Evolutionary conservation across 2,113 vertebrate species (phyloP).

Genomic region (Hoplias malabaricus): DNA sequence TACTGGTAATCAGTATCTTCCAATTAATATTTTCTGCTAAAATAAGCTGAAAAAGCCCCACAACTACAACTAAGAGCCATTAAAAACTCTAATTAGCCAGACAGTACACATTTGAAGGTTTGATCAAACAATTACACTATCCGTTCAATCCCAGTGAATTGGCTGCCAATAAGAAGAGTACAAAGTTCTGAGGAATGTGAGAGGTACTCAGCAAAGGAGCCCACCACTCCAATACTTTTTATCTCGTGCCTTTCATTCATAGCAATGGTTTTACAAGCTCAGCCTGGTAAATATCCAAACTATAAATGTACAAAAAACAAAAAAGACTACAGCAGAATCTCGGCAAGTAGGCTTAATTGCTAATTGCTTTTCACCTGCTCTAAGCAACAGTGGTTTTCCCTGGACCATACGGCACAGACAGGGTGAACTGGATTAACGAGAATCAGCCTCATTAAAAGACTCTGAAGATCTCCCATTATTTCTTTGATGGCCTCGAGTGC

Average conservation of each 20-base stretch:
- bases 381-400: slow-evolving; percentile 24
- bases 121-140: slow-evolving; percentile 34
- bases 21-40: neutral
- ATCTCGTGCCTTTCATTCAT: slow-evolving; percentile 25
- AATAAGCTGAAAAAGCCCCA: neutral
- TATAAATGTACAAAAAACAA: neutral
- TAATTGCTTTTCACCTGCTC: slow-evolving; percentile 63
- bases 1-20: slow-evolving; percentile 1
- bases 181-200: slow-evolving; percentile 20
- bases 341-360: slow-evolving; percentile 43
- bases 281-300: slow-evolving; percentile 26
- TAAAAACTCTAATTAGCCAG: slow-evolving; percentile 27
- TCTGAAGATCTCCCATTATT: slow-evolving; percentile 49
- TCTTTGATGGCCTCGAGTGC: slow-evolving; percentile 54
- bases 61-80: neutral
- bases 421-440: slow-evolving; percentile 50
- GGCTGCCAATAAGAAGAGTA: slow-evolving; percentile 27
- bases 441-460: slow-evolving; percentile 62
- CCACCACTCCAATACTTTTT: neutral
- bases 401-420: slow-evolving; percentile 34
- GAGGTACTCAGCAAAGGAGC: neutral
- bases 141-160: slow-evolving; percentile 30
- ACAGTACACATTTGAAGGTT: slow-evolving; percentile 14
- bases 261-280: slow-evolving; percentile 23
- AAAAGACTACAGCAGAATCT: neutral